phyloP scores from a whole-genome alignment of 2,888 invertebrate genomes.

The Nephrotoma appendiculata region DNA sequence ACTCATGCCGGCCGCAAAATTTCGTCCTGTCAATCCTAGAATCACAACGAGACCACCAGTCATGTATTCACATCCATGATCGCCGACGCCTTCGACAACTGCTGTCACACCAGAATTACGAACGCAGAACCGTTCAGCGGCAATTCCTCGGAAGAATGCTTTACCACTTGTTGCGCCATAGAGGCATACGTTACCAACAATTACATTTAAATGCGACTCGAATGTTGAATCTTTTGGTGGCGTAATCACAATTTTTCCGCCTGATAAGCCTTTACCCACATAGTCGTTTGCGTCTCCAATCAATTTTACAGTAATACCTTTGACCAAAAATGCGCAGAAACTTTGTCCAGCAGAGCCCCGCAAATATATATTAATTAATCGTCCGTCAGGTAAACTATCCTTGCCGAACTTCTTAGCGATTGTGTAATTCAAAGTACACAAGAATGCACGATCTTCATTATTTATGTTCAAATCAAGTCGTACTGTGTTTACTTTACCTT shows the following conservation, averaged over 20 bases:
- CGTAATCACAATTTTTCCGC: constrained; percentile 83
- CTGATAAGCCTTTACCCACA: constrained; percentile 90
- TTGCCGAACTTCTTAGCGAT: constrained; percentile 87
- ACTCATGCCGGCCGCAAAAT: constrained; percentile 99
- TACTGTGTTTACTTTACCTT: constrained; percentile 51
- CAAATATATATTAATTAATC: constrained; percentile 62
- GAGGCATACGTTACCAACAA: constrained; percentile 94
- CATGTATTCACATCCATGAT: constrained; percentile 99
- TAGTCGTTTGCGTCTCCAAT: constrained; percentile 99
- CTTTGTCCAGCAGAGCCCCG: constrained; percentile 96
- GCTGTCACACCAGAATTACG: constrained; percentile 93
- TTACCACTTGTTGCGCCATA: constrained; percentile 94
- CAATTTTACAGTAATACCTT: constrained; percentile 75
- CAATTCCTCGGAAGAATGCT: constrained; percentile 91
- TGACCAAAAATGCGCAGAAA: constrained; percentile 92
- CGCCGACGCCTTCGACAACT: constrained; percentile 95
- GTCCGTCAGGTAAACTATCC: constrained; percentile 65
- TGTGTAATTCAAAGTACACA: constrained; percentile 84
- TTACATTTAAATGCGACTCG: constrained; percentile 86
- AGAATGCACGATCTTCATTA: constrained; percentile 88
- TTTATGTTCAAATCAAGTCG: constrained; percentile 65
- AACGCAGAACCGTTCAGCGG: constrained; percentile 96
- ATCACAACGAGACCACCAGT: constrained; percentile 87
- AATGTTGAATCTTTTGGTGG: constrained; percentile 79
- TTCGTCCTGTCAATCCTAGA: constrained; percentile 87